Conservation (phyloP, 2,888 invertebrate genomes). For the Eumacrocentrus americanus region DNA sequence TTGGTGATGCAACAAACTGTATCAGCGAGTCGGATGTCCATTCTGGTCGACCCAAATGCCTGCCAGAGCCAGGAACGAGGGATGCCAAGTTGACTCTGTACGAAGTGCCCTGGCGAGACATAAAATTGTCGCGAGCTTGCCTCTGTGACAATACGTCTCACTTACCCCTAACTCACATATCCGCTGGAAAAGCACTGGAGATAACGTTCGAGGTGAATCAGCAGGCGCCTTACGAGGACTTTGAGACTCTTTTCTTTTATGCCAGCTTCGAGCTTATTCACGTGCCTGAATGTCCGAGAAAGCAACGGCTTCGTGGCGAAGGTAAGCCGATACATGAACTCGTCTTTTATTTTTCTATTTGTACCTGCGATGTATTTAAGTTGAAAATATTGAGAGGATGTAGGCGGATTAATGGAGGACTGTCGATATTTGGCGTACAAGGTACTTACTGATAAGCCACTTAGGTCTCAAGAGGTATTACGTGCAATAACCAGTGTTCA, state of each 20-base stretch:
- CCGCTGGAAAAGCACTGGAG: slow-evolving; percentile 74
- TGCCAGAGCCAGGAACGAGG: slow-evolving; percentile 50
- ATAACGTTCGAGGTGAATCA: slow-evolving; percentile 76
- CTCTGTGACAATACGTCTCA: slow-evolving; percentile 78
- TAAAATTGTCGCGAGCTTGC: slow-evolving; percentile 75
- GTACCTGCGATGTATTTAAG: background rate
- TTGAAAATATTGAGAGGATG: slow-evolving; percentile 10
- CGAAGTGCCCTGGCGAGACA: slow-evolving; percentile 76
- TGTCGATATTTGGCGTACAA: slow-evolving; percentile 14
- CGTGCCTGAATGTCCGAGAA: slow-evolving; percentile 70
- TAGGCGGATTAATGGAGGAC: slow-evolving; percentile 15
- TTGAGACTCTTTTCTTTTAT: slow-evolving; percentile 79
- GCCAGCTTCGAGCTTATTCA: slow-evolving; percentile 72
- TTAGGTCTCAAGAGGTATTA: slow-evolving; percentile 18
- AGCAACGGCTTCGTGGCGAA: slow-evolving; percentile 68
- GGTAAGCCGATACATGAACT: slow-evolving; percentile 38
- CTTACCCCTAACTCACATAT: slow-evolving; percentile 69
- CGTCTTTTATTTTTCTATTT: background rate
- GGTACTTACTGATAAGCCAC: slow-evolving; percentile 27
- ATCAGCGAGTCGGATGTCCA: slow-evolving; percentile 75
- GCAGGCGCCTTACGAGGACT: slow-evolving; percentile 81
- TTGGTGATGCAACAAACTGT: slow-evolving; percentile 73
- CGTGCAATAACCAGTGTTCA: slow-evolving; percentile 13
- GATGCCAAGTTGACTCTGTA: slow-evolving; percentile 66
- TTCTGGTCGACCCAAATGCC: slow-evolving; percentile 72